Conservation (phyloP, 2,113 vertebrate species). For the Bujurquina vittata region DNA sequence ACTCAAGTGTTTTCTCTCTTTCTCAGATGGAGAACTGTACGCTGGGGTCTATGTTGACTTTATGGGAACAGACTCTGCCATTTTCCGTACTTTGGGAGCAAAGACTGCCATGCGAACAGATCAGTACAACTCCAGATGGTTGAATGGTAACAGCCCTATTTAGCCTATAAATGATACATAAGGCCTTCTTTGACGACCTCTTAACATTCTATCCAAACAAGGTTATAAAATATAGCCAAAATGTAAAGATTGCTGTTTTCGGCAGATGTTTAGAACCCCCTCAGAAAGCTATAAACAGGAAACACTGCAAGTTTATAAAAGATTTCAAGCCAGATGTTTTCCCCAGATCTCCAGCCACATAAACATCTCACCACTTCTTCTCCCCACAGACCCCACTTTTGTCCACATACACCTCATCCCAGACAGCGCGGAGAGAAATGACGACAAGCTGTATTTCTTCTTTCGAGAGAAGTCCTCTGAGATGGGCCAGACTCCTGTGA, state of each 20-base stretch:
- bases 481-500: constrained; percentile 89
- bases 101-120: constrained; percentile 98
- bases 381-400: constrained; percentile 89
- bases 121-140: constrained; percentile 98
- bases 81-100: constrained; percentile 96
- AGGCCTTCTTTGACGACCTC: neutral
- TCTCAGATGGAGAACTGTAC: constrained; percentile 94
- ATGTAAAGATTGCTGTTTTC: neutral
- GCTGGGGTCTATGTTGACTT: constrained; percentile 98
- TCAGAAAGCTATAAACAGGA: constrained; percentile 39
- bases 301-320: constrained; percentile 31
- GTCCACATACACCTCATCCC: constrained; percentile 94
- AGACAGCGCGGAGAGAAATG: constrained; percentile 94
- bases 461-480: constrained; percentile 95
- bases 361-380: constrained; percentile 29
- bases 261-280: constrained; percentile 24
- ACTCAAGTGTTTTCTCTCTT: constrained; percentile 48
- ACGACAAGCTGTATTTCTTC: constrained; percentile 99
- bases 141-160: constrained; percentile 86
- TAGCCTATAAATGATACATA: neutral
- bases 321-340: constrained; percentile 40
- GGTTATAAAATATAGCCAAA: neutral
- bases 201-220: neutral
- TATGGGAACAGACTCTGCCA: constrained; percentile 98
- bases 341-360: neutral